Percentiles rank a stretch among this genome's conserved stretches.
Evolutionary conservation across 2,113 vertebrate genomes (phyloP).

Genomic region (Mesocricetus auratus): DNA sequence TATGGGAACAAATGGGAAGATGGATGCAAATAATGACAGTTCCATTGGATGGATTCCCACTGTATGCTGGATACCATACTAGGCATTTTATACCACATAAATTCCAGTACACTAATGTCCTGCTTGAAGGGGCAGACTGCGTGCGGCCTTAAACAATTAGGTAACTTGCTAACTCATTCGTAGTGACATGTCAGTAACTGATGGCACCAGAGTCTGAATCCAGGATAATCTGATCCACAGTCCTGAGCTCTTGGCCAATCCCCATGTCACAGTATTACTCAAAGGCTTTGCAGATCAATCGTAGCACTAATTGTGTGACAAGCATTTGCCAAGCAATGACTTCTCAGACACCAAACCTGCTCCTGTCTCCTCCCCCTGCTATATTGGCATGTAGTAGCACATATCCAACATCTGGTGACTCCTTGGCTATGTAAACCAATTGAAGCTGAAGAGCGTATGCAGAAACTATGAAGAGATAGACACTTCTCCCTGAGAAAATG

Average conservation of each 20-base stretch:
- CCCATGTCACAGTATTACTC: not conserved
- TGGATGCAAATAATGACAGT: not conserved
- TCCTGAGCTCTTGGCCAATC: not conserved
- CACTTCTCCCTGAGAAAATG: not conserved
- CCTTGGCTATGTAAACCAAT: not conserved
- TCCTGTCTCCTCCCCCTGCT: too few relatives aligned
- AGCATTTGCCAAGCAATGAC: not conserved
- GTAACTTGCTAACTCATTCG: not conserved
- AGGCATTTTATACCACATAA: not conserved
- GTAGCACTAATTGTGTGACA: not conserved
- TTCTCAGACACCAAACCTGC: not conserved
- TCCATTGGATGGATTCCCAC: not conserved
- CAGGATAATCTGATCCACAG: not conserved
- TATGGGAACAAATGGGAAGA: slow-evolving; percentile 35
- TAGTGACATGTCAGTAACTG: not conserved
- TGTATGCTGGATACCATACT: not conserved
- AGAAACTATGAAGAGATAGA: not conserved
- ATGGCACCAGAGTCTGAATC: not conserved
- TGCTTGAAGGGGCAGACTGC: not conserved
- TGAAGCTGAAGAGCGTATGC: not conserved
- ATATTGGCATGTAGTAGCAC: not conserved
- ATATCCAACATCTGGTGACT: not conserved
- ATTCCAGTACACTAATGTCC: not conserved
- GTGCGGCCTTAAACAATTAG: not conserved
- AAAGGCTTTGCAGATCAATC: not conserved